Evolutionary conservation across 2,113 vertebrate genomes (phyloP).

Genomic region (Microcebus ravelobensis): DNA sequence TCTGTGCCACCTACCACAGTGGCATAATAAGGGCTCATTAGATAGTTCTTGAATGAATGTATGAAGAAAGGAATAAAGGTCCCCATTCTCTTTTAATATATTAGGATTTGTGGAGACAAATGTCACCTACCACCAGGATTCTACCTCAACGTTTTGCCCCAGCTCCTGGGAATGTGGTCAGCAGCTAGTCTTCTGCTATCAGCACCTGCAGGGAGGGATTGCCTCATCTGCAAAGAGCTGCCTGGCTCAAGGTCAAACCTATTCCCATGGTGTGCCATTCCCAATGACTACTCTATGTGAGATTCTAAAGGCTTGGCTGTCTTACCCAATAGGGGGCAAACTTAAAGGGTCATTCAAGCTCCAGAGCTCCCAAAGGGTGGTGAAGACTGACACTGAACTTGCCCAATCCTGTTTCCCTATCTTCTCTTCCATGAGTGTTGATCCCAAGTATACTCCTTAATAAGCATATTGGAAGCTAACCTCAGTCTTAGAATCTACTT

Average conservation of each 20-base stretch:
- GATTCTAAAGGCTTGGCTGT: neutral
- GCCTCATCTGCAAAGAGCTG: neutral
- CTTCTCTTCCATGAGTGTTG: neutral
- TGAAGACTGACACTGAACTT: neutral
- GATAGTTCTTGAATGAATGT: neutral
- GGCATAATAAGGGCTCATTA: neutral
- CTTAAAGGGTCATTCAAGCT: neutral
- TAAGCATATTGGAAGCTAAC: neutral
- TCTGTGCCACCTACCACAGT: neutral
- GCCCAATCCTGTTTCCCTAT: neutral
- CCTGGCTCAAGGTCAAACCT: neutral
- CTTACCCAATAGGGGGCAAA: neutral
- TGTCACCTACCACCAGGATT: neutral
- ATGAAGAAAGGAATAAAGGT: slow-evolving; percentile 17
- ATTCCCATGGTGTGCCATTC: neutral
- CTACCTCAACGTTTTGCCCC: neutral
- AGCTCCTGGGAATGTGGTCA: neutral
- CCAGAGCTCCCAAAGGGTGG: neutral
- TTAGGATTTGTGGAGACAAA: neutral
- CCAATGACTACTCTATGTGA: neutral
- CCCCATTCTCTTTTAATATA: neutral
- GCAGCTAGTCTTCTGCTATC: neutral
- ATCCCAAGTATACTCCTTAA: neutral
- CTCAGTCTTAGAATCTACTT: neutral
- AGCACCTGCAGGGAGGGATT: neutral